Evolutionary conservation across 2,113 vertebrate species (phyloP).

Genomic region (Herpetotheres cachinnans): DNA sequence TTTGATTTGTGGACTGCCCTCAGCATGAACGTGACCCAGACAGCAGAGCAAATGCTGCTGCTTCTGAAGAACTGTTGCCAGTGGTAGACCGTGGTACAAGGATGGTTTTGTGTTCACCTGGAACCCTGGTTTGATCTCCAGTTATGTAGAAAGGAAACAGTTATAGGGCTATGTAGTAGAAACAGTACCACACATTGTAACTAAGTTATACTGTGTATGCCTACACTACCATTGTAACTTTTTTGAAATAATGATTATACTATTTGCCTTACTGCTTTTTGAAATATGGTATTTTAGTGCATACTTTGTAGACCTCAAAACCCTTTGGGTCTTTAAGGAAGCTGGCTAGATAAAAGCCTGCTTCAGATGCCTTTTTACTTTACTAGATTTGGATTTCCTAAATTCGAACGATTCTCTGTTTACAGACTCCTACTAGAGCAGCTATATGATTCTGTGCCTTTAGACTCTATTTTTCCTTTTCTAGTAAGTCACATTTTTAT

Average conservation of each 20-base stretch:
- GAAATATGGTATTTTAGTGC: slow-evolving; percentile 69
- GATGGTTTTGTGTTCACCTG: slow-evolving; percentile 57
- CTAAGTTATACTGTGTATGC: slow-evolving; percentile 75
- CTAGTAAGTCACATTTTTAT: slow-evolving; percentile 50
- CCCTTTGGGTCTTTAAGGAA: slow-evolving; percentile 62
- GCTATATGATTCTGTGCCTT: slow-evolving; percentile 75
- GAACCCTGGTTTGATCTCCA: slow-evolving; percentile 45
- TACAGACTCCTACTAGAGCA: slow-evolving; percentile 75
- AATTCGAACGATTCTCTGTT: slow-evolving; percentile 72
- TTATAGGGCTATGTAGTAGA: slow-evolving; percentile 64
- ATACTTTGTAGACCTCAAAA: slow-evolving; percentile 72
- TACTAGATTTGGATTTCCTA: slow-evolving; percentile 63
- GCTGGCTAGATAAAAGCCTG: slow-evolving; percentile 57
- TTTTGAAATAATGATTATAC: slow-evolving; percentile 72
- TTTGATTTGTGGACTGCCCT: slow-evolving; percentile 1
- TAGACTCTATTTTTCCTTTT: slow-evolving; percentile 61
- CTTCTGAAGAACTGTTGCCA: slow-evolving; percentile 61
- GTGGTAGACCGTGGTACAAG: slow-evolving; percentile 61
- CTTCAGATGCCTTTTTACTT: slow-evolving; percentile 72
- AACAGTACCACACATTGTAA: slow-evolving; percentile 73
- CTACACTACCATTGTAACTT: slow-evolving; percentile 77
- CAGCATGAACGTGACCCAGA: background rate
- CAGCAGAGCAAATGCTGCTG: slow-evolving; percentile 5
- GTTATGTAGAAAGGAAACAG: slow-evolving; percentile 66
- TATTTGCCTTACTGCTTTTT: slow-evolving; percentile 80